A percentile compares a stretch with the other conserved stretches of the same genome.
phyloP scores from a whole-genome alignment of 1,140 invertebrate genomes.

The Drosophila seguyi region DNA sequence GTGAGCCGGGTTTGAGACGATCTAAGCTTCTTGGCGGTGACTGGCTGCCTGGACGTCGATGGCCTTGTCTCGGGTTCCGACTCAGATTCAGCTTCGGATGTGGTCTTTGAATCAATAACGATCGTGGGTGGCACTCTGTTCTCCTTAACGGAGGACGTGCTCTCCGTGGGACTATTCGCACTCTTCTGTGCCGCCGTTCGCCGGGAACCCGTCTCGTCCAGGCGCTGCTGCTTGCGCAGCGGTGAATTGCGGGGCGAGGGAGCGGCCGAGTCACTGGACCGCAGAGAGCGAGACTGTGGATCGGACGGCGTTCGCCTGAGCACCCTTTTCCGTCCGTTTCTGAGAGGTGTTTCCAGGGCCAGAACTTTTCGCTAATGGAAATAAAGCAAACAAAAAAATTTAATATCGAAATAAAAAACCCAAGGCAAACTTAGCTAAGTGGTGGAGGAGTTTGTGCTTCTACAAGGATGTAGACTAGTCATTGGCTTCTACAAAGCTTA shows the following conservation, averaged over 20 bases:
- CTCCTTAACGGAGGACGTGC: slow-evolving; percentile 62
- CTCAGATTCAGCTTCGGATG: not conserved
- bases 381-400: slow-evolving; percentile 29
- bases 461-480: too few relatives aligned
- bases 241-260: slow-evolving; percentile 39
- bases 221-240: slow-evolving; percentile 55
- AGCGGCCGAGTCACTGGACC: slow-evolving; percentile 10
- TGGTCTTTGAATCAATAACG: not conserved
- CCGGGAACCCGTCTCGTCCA: slow-evolving; percentile 34
- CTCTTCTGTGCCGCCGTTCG: slow-evolving; percentile 8
- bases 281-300: not conserved
- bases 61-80: not conserved
- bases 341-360: slow-evolving; percentile 62
- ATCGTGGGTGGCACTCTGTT: slow-evolving; percentile 35
- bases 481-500: slow-evolving; percentile 8
- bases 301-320: slow-evolving; percentile 32
- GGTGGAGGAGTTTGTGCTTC: slow-evolving; percentile 20
- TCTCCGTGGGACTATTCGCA: slow-evolving; percentile 60
- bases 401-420: slow-evolving; percentile 21
- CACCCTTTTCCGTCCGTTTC: slow-evolving; percentile 69
- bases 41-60: slow-evolving; percentile 3
- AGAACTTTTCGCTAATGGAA: slow-evolving; percentile 54
- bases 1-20: not conserved
- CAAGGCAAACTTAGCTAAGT: slow-evolving; percentile 14
- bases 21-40: not conserved